A percentile compares a stretch with the other conserved stretches of the same genome.
Conservation (phyloP, 2,888 invertebrate species). For the Cephalotes varians region DNA sequence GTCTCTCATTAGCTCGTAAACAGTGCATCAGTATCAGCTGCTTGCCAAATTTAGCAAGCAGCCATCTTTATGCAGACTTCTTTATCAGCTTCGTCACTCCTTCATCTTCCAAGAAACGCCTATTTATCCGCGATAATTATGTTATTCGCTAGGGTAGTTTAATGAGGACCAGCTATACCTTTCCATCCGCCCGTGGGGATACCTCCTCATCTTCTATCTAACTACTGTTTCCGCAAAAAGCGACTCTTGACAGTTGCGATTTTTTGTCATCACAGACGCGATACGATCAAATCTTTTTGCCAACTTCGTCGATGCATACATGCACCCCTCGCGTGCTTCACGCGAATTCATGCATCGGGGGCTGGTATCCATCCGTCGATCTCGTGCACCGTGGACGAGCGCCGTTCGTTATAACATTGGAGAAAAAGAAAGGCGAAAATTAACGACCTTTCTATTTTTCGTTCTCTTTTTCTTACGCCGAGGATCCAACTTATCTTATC, state of each 20-base stretch:
- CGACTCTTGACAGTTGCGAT: neutral
- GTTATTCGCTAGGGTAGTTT: neutral
- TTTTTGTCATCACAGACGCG: neutral
- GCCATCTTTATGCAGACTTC: constrained; percentile 3
- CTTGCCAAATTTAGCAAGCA: constrained; percentile 30
- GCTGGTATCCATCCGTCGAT: neutral
- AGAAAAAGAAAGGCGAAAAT: constrained; percentile 13
- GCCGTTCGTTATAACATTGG: constrained; percentile 2
- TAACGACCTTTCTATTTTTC: constrained; percentile 27
- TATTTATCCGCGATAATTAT: neutral
- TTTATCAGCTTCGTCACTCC: constrained; percentile 5
- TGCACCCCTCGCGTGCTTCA: neutral
- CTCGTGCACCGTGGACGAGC: neutral
- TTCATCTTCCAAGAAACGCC: neutral
- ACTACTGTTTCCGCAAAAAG: neutral
- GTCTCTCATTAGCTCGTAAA: constrained; percentile 10
- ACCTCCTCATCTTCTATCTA: neutral
- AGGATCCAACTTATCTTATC: constrained; percentile 33
- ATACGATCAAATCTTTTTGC: neutral
- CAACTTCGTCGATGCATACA: neutral
- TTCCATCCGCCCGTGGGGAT: neutral
- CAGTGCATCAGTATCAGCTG: constrained; percentile 15
- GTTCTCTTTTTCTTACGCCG: neutral
- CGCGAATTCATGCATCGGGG: neutral
- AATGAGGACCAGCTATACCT: neutral